phyloP scores from a whole-genome alignment of 1,140 invertebrate species.

The Amphibalanus amphitrite region DNA sequence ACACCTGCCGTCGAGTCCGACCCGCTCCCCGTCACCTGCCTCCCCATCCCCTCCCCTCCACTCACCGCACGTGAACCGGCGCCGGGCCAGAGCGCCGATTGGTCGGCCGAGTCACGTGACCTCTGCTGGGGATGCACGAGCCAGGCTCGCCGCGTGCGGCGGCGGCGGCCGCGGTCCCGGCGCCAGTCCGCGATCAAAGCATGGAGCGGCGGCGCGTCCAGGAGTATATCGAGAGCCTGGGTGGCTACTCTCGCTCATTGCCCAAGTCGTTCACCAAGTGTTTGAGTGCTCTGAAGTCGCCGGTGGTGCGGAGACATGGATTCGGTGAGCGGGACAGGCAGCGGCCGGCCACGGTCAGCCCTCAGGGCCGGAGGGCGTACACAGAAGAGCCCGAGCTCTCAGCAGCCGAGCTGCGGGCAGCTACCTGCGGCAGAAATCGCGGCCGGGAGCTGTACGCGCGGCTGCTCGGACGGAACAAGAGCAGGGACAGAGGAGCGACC shows the following conservation, averaged over 20 bases:
- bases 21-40: neutral
- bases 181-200: neutral
- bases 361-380: too few species aligned
- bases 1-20: too few species aligned
- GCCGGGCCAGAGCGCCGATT: neutral
- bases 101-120: neutral
- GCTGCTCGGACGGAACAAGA: neutral
- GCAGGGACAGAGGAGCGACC: neutral
- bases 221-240: neutral
- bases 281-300: neutral
- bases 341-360: neutral
- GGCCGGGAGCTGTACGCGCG: neutral
- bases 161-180: too few species aligned
- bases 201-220: neutral
- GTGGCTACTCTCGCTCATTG: neutral
- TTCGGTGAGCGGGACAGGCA: neutral
- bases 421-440: neutral
- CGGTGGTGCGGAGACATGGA: neutral
- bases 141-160: too few species aligned
- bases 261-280: conserved; percentile 1
- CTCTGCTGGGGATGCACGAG: neutral
- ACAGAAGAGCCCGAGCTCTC: neutral
- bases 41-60: neutral
- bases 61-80: too few species aligned
- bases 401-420: too few species aligned